phyloP scores from a whole-genome alignment of 1,140 invertebrate species.

The Cyrtorhinus lividipennis region DNA sequence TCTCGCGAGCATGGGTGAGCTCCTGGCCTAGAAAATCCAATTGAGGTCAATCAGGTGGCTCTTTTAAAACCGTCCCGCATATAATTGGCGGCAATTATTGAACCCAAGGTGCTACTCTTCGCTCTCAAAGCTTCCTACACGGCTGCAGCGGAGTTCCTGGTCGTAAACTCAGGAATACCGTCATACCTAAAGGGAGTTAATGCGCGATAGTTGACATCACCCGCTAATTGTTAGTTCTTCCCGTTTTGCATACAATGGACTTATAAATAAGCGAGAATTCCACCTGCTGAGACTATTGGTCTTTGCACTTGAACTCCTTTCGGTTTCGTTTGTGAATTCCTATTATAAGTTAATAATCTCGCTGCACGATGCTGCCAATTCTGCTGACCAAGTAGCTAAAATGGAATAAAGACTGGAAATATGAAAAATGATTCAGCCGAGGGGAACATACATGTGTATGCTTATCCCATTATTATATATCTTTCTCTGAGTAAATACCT shows the following conservation, averaged over 20 bases:
- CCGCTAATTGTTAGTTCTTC: background rate
- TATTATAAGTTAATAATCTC: too few relatives aligned
- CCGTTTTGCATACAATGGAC: background rate
- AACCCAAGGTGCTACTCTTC: background rate
- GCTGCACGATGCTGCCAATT: too few relatives aligned
- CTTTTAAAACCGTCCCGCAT: background rate
- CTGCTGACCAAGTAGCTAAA: too few relatives aligned
- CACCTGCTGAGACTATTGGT: background rate
- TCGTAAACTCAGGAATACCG: background rate
- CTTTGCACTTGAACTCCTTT: too few relatives aligned
- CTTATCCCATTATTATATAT: too few relatives aligned
- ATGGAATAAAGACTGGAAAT: too few relatives aligned
- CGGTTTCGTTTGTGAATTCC: too few relatives aligned
- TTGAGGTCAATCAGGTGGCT: background rate
- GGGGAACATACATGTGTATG: too few relatives aligned
- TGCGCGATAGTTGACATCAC: constrained; percentile 6
- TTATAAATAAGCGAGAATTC: background rate
- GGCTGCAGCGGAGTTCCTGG: background rate
- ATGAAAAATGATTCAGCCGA: too few relatives aligned
- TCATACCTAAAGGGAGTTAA: constrained; percentile 1
- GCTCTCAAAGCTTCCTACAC: background rate
- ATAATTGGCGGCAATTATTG: background rate
- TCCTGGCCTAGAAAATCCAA: background rate
- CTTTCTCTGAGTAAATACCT: too few relatives aligned
- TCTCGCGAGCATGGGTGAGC: background rate